Evolutionary conservation across 2,888 invertebrate species (phyloP), one percentile per base, ranked within the genome.

Genomic region (Cataglyphis albicans): DNA sequence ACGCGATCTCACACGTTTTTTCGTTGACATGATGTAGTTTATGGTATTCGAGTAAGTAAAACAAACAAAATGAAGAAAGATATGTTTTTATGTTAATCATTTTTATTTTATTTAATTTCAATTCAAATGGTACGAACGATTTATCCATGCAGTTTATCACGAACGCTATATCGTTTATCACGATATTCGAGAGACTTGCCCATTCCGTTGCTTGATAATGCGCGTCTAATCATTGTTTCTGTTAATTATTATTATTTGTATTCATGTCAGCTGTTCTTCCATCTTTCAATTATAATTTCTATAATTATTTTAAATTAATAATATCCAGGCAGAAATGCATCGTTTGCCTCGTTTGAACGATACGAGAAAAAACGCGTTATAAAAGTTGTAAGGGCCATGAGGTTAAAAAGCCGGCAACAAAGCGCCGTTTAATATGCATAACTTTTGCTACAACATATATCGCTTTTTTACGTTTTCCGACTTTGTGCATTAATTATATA

Each of bases 321-420:
- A 38, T 9, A 4, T 4, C 3, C 18, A 35, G 3, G 25, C 18
- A 6, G 41, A 12, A 41, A 12, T 44, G 41, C 32, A 44, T 25
- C 12, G 12, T 10, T 1, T 25, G 35, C 44, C 10, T 10, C 15
- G 5, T 10, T 76, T 57, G 55, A 41, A 76, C 18, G 38, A 67
- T 67, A 15, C 44, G 32, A 70, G 44, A 70, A 44, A 70, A 78
- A 44, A 21, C 59, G 32, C 3, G 38, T 76, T 12, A 6, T 59
- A 6, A 15, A 67, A 67, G 41, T 70, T 70, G 12, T 12, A 12
- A 25, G 21, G 21, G 6, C 7, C 41, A 78, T 21, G 7, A 1
- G 9, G 29, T 57, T 25, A 67, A 38, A 48, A 65, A 75, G 18
- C 25, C 5, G 38, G 1, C 4, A 21, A 32, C 44, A 4, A 55